These are phyloP conservation scores for Eupithecia vulgata DNA, from an alignment of 2,888 invertebrate genomes.

Conservation along the genomic window DNA sequence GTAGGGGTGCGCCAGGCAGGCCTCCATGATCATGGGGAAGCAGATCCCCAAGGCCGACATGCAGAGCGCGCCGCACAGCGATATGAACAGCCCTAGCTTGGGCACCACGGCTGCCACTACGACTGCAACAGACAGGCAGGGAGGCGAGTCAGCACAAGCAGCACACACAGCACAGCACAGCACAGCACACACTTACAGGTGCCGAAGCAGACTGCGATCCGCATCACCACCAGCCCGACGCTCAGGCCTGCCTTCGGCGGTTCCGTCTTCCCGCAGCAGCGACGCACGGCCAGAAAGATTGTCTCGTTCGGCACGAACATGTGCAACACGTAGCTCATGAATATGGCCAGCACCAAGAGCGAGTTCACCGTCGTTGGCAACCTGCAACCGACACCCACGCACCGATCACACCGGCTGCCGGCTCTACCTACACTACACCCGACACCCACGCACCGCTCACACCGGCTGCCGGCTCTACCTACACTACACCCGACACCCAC, in stretches of 20 bases:
- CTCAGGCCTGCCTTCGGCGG: constrained; percentile 64
- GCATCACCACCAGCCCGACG: constrained; percentile 88
- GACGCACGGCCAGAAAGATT: constrained; percentile 90
- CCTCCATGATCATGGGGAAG: constrained; percentile 89
- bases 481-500: too few species aligned
- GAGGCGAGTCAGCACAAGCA: too few species aligned
- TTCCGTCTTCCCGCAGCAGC: constrained; percentile 52
- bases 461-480: too few species aligned
- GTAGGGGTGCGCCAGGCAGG: constrained; percentile 67
- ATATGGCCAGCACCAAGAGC: constrained; percentile 91
- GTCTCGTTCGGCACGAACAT: constrained; percentile 98
- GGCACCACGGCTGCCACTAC: constrained; percentile 90
- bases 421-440: too few species aligned
- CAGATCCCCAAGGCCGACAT: constrained; percentile 94
- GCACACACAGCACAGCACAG: too few species aligned
- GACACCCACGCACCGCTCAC: too few species aligned
- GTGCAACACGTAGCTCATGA: constrained; percentile 95
- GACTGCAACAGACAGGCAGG: constrained; percentile 81
- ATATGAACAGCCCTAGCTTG: constrained; percentile 90
- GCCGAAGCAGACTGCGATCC: constrained; percentile 89
- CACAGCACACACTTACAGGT: constrained; percentile 89
- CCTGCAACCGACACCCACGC: constrained; percentile 64
- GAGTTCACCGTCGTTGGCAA: constrained; percentile 87
- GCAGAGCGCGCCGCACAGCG: constrained; percentile 93
- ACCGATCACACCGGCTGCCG: too few species aligned